Evolutionary conservation across 1,140 invertebrate species (phyloP).

Genomic region (Micrasema longulum): DNA sequence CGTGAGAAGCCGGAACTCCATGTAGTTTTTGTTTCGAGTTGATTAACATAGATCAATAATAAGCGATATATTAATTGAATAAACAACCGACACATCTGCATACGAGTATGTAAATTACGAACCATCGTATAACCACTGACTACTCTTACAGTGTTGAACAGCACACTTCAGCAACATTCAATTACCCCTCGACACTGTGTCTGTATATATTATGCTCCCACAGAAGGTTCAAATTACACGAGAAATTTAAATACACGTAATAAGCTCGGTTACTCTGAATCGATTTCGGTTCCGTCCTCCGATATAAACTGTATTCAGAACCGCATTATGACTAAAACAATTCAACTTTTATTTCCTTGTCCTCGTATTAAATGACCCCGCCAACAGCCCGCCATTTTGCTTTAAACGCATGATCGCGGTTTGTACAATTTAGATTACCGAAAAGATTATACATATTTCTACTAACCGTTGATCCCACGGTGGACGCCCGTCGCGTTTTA

Average conservation of each 20-base stretch:
- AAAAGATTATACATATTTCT: constrained; percentile 32
- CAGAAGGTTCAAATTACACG: constrained; percentile 2
- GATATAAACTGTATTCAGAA: constrained; percentile 5
- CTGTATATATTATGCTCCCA: constrained; percentile 5
- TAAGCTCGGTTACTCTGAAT: constrained; percentile 11
- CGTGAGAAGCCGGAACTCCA: constrained; percentile 28
- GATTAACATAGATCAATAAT: constrained; percentile 21
- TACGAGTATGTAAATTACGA: constrained; percentile 5
- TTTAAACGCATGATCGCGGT: constrained; percentile 32
- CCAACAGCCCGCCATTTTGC: constrained; percentile 20
- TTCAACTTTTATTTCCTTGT: constrained; percentile 30
- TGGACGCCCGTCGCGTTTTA: constrained; percentile 38
- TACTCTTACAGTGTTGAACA: background rate
- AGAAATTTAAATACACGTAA: background rate
- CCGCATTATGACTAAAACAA: constrained; percentile 25
- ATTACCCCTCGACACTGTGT: constrained; percentile 1
- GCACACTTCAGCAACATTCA: constrained; percentile 3
- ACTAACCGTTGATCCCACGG: constrained; percentile 32
- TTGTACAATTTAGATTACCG: constrained; percentile 35
- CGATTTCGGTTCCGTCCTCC: constrained; percentile 4
- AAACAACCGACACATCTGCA: constrained; percentile 23
- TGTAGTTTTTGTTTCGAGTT: constrained; percentile 7
- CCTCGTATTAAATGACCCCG: constrained; percentile 17
- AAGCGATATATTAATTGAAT: constrained; percentile 25
- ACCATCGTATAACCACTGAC: background rate